Evolutionary conservation across 2,888 invertebrate genomes (phyloP).

Genomic region (Theodoxus fluviatilis): DNA sequence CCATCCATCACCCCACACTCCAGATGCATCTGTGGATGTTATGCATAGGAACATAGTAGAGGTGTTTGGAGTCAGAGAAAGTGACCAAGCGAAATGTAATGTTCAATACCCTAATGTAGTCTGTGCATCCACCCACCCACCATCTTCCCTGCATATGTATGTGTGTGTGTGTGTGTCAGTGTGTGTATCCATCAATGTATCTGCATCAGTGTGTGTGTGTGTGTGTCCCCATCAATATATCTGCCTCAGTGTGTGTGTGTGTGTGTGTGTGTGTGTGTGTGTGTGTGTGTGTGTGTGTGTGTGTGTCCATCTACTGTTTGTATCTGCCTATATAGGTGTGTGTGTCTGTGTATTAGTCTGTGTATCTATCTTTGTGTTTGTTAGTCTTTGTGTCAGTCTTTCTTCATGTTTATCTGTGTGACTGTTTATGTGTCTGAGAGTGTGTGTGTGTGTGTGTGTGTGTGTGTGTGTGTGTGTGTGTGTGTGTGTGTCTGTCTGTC

Average conservation of each 20-base stretch:
- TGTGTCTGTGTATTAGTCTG: neutral
- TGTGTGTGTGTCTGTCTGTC: neutral
- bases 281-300: neutral
- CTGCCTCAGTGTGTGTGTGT: neutral
- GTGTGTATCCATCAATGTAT: neutral
- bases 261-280: neutral
- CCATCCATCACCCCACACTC: no score
- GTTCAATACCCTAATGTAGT: no score
- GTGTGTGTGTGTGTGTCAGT: neutral
- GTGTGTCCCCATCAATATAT: neutral
- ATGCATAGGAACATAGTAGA: neutral
- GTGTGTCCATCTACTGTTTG: no score
- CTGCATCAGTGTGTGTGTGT: neutral
- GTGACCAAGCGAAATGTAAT: neutral
- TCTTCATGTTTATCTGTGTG: slow-evolving; percentile 6
- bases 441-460: slow-evolving; percentile 13
- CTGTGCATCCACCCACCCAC: neutral
- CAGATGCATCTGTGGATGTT: neutral
- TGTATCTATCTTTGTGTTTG: no score
- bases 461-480: neutral
- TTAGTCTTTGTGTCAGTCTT: neutral
- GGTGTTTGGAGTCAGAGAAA: neutral
- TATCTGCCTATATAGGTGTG: neutral
- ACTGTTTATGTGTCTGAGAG: neutral
- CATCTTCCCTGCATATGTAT: neutral